These are phyloP conservation scores for Trichosurus vulpecula DNA, from an alignment of 2,797 vertebrate species.

Conservation along the genomic window DNA sequence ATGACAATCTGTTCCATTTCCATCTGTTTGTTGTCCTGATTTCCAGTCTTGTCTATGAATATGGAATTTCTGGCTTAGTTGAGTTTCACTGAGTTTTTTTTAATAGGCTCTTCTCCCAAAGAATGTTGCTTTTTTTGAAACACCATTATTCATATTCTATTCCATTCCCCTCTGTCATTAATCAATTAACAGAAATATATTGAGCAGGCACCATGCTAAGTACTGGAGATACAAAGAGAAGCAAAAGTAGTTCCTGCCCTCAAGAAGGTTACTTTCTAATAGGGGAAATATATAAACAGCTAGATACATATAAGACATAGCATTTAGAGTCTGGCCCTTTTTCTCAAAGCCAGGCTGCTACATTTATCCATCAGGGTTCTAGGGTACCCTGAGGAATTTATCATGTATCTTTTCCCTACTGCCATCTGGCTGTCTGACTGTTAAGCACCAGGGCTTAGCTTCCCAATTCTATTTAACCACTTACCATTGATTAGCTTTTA, in stretches of 20 bases:
- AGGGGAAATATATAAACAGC: background rate
- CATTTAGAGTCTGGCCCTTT: background rate
- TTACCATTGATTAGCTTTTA: background rate
- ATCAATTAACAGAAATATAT: background rate
- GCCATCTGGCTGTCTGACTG: background rate
- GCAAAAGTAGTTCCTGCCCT: background rate
- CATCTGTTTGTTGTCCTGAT: background rate
- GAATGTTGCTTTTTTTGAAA: background rate
- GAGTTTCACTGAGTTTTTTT: background rate
- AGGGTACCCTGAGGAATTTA: background rate
- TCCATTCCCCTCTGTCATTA: background rate
- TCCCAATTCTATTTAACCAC: background rate
- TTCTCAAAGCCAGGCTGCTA: background rate
- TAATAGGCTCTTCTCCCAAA: background rate
- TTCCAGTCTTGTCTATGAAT: background rate
- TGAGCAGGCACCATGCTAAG: background rate
- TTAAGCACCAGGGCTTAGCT: background rate
- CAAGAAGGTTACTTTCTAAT: background rate
- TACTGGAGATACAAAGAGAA: background rate
- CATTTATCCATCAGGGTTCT: background rate
- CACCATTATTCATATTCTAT: background rate
- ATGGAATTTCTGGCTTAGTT: background rate
- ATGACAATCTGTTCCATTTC: background rate
- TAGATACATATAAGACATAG: background rate
- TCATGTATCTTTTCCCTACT: background rate